Evolutionary conservation across 2,888 invertebrate genomes (phyloP).

Genomic region (Drosophila melanosoma): DNA sequence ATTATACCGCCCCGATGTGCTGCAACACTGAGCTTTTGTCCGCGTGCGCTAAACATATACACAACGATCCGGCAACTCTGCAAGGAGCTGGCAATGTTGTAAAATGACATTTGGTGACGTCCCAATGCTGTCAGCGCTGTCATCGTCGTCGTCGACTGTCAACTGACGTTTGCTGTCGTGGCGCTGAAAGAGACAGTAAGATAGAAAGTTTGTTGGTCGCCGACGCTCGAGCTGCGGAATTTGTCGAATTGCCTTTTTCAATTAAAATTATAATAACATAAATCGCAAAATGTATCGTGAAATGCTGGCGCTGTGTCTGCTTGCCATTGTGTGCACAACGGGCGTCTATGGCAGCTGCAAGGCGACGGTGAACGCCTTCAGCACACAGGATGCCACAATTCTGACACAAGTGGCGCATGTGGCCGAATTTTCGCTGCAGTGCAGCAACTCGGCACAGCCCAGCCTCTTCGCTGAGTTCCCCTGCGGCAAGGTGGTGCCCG

Average conservation of each 20-base stretch:
- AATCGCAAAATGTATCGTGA: slow-evolving; percentile 67
- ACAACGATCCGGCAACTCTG: slow-evolving; percentile 9
- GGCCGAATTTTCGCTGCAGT: slow-evolving; percentile 94
- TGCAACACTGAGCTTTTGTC: not conserved
- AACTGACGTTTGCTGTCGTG: slow-evolving; percentile 75
- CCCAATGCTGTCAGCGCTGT: slow-evolving; percentile 4
- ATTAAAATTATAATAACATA: slow-evolving; percentile 22
- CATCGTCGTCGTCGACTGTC: slow-evolving; percentile 51
- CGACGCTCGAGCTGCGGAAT: slow-evolving; percentile 19
- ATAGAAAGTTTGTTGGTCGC: slow-evolving; percentile 55
- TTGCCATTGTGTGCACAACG: slow-evolving; percentile 60
- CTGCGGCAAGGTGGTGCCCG: slow-evolving; percentile 92
- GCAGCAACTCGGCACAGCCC: slow-evolving; percentile 89
- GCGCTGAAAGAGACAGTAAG: slow-evolving; percentile 66
- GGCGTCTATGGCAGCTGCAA: slow-evolving; percentile 85
- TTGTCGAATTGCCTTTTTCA: not conserved
- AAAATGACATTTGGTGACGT: slow-evolving; percentile 33
- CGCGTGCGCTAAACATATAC: not conserved
- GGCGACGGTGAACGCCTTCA: slow-evolving; percentile 92
- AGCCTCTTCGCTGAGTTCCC: slow-evolving; percentile 95
- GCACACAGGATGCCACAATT: slow-evolving; percentile 96
- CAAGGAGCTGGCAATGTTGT: slow-evolving; percentile 1
- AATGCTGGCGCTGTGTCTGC: slow-evolving; percentile 65
- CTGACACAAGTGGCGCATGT: slow-evolving; percentile 96
- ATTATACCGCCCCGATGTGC: not conserved